Evolutionary conservation across 2,797 vertebrate species (phyloP).

Genomic region (Neomorphus geoffroyi): DNA sequence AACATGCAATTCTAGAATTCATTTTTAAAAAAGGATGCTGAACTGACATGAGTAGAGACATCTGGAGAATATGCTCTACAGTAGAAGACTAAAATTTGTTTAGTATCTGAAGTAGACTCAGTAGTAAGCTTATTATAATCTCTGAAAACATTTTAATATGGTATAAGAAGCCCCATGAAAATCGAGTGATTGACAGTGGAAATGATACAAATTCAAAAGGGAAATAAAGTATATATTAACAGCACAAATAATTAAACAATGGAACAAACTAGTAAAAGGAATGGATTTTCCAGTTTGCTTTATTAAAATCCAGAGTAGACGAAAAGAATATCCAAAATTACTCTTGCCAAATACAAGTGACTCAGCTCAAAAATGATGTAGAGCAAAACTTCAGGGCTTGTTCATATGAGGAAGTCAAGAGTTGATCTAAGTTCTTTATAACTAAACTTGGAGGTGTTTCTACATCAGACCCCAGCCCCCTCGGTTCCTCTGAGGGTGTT

Average conservation of each 20-base stretch:
- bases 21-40: not conserved
- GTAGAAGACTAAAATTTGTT: not conserved
- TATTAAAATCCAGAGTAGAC: not conserved
- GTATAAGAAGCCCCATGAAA: not conserved
- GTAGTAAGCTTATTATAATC: not conserved
- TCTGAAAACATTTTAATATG: not conserved
- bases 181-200: not conserved
- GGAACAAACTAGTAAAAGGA: not conserved
- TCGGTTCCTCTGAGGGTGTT: not conserved
- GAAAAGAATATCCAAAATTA: not conserved
- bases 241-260: not conserved
- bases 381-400: not conserved
- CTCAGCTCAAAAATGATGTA: not conserved
- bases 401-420: not conserved
- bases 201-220: slow-evolving; percentile 7
- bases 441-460: not conserved
- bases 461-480: not conserved
- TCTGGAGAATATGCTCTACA: not conserved
- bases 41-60: not conserved
- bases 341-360: not conserved
- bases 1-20: not conserved
- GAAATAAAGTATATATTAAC: not conserved
- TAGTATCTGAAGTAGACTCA: not conserved
- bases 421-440: not conserved
- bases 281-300: not conserved